These are phyloP conservation scores for Sebastes kiyomatsui DNA, from an alignment of 2,797 vertebrate species.

Conservation along the genomic window DNA sequence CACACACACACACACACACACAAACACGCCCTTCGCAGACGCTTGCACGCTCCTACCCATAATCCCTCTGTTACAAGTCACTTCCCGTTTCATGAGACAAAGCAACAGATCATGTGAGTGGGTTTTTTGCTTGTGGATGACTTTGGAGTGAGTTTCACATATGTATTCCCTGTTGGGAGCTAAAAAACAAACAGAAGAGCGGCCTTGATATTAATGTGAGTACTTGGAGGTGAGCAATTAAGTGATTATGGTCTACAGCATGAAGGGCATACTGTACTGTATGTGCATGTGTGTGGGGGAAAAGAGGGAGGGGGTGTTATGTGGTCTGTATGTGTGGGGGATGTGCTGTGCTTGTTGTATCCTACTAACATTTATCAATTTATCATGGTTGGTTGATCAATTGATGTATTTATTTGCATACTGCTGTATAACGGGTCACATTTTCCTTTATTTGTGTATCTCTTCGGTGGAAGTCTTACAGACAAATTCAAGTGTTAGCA, in stretches of 20 bases:
- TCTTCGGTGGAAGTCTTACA: neutral
- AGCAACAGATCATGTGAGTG: slow-evolving; percentile 71
- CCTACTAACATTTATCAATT: slow-evolving; percentile 23
- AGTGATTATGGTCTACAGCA: slow-evolving; percentile 18
- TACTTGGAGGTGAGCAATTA: slow-evolving; percentile 32
- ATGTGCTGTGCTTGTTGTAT: slow-evolving; percentile 10
- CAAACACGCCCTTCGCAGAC: slow-evolving; percentile 28
- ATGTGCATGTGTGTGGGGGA: neutral
- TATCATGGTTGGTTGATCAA: slow-evolving; percentile 11
- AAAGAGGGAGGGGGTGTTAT: neutral
- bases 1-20: slow-evolving; percentile 18
- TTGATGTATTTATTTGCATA: slow-evolving; percentile 31
- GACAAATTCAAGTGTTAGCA: slow-evolving; percentile 6
- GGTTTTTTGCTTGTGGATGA: slow-evolving; percentile 19
- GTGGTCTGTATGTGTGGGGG: slow-evolving; percentile 22
- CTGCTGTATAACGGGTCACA: neutral
- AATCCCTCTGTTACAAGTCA: slow-evolving; percentile 73
- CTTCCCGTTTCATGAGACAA: slow-evolving; percentile 75
- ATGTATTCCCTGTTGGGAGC: neutral
- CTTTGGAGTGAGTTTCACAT: slow-evolving; percentile 13
- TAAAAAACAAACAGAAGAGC: neutral
- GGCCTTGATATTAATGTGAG: slow-evolving; percentile 12
- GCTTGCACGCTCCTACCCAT: slow-evolving; percentile 63
- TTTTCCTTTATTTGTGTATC: slow-evolving; percentile 35
- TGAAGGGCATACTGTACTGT: neutral